Evolutionary conservation across 2,797 vertebrate species (phyloP), one percentile per base, ranked within the genome.

Genomic region (Protosalanx chinensis): DNA sequence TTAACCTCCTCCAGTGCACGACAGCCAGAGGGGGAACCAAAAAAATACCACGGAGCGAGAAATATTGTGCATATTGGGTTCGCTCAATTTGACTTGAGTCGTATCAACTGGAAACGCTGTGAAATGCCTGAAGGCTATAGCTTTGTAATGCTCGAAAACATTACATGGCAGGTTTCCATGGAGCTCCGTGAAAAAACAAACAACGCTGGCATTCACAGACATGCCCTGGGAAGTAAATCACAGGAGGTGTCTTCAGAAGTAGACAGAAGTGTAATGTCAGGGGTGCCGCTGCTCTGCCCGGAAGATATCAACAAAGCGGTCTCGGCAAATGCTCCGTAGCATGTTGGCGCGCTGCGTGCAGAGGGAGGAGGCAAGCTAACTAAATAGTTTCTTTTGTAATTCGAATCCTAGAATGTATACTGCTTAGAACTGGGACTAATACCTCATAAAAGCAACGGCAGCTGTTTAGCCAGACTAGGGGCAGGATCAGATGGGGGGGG

Each of bases 361-460:
- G 41, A 33, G 41, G 5, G 10, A 70, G 65, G 63, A 85, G 84
- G 79, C 70, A 74, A 35, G 29, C 68, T 72, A 78, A 78, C 85
- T 78, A 72, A 56, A 70, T 64, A 70, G 37, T 71, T 78, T 72
- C 76, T 72, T 86, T 84, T 84, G 88, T 88, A 90, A 90, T 79
- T 37, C 23, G 85, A 90, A 85, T 83, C 85, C 84, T 53, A 75
- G 81, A 87, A 88, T 87, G 87, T 85, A 87, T 77, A 77, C 76
- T 81, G 76, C 64, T 76, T 82, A 88, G 84, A 70, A 82, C 78
- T 70, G 0, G 20, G 76, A 72, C 76, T 83, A 76, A 75, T 49
- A 70, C 37, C 68, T 70, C 70, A 61, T 65, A 37, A 65, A 88
- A 88, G 16, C 74, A 23, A 72, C 81, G 13, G 84, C 89, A 91